Evolutionary conservation across 2,113 vertebrate species (phyloP).

Genomic region (Suncus etruscus): DNA sequence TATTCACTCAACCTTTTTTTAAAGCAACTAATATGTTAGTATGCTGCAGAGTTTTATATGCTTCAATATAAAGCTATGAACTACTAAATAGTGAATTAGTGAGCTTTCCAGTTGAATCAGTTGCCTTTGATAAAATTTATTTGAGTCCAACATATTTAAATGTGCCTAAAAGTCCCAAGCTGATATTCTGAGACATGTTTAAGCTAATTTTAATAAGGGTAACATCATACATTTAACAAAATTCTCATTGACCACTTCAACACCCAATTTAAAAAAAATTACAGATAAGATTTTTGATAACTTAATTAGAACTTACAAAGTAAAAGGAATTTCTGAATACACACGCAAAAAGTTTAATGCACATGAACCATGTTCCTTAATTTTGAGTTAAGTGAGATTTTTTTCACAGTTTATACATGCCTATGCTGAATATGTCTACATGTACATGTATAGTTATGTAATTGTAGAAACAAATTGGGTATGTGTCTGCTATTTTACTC

Average conservation of each 20-base stretch:
- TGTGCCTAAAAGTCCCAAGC: conserved; percentile 39
- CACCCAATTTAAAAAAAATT: conserved; percentile 55
- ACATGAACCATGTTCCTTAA: conserved; percentile 57
- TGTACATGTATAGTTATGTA: neutral
- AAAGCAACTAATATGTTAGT: neutral
- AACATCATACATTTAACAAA: conserved; percentile 57
- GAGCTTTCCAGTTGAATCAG: conserved; percentile 50
- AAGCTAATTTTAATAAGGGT: conserved; percentile 56
- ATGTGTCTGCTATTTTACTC: conserved; percentile 28
- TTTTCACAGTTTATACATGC: conserved; percentile 31
- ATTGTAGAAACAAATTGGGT: neutral
- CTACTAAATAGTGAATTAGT: neutral
- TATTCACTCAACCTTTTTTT: conserved; percentile 12
- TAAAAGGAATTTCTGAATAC: neutral
- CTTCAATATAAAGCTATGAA: neutral
- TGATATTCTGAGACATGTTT: conserved; percentile 53
- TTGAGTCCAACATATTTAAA: conserved; percentile 44
- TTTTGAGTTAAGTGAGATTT: conserved; percentile 38
- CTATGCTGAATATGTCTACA: neutral
- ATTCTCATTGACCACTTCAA: conserved; percentile 50
- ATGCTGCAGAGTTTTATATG: too few relatives aligned
- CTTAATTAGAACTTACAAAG: conserved; percentile 48
- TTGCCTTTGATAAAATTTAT: conserved; percentile 65
- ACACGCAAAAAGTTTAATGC: neutral
- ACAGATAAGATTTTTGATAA: conserved; percentile 23